Evolutionary conservation across 2,888 invertebrate genomes (phyloP), one percentile per base, ranked within the genome.

Genomic region (Drosophila tripunctata): DNA sequence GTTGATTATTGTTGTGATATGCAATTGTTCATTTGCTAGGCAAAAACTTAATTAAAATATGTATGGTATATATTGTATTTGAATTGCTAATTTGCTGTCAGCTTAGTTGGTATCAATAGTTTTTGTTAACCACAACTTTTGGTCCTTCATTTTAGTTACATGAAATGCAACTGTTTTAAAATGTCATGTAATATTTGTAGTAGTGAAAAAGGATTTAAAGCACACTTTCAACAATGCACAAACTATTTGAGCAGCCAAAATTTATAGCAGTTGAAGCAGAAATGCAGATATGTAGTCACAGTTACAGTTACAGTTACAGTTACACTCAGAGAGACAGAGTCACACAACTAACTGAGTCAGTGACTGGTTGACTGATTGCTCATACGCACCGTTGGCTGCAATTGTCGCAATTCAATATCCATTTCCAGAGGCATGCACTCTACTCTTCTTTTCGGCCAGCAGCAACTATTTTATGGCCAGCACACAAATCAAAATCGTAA

Each of bases 311-410:
- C 3, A 4, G 21, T 4, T 27, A 27, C 27, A 27, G 27, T 10
- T 10, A 27, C 27, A 27, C 10, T 27, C 3, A 27, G 10, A 27
- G 10, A 6, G 27, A 3, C 27, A 10, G 27, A n/a, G 38, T 21
- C 19, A 12, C 1, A 43, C 10, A 27, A 10, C 43, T 43, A 43
- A 68, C 78, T 67, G 63, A 62, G 54, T 68, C 72, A 69, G 61
- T 75, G 75, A 70, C 75, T 75, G 78, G 67, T 67, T 78, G 79
- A 78, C 70, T 78, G 78, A 78, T 78, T 78, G 78, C 83, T 75
- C 71, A 78, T 78, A 78, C 82, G 78, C 78, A 82, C 78, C 83
- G 78, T 67, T 78, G 82, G 33, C 56, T 72, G 68, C 69, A 35
- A 61, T 45, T 77, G 61, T 75, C 57, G 58, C 61, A 64, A 66